A percentile compares a stretch with the other conserved stretches of the same genome.
Evolutionary conservation across 2,797 vertebrate genomes (phyloP).

Genomic region (Ceryle rudis): DNA sequence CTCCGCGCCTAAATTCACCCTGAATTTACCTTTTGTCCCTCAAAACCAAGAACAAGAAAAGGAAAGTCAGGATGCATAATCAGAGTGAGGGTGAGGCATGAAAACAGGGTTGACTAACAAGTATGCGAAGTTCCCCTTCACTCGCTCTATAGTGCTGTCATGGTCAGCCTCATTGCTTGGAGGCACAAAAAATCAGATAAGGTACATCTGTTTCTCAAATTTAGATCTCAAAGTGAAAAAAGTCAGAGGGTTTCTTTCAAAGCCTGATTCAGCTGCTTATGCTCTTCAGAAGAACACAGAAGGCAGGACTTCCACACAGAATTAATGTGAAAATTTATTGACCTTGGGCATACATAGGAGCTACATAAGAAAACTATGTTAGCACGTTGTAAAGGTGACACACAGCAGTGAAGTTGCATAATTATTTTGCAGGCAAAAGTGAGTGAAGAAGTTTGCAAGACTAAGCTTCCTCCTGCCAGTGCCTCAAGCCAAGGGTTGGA

Average conservation of each 20-base stretch:
- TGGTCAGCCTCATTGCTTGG: background rate
- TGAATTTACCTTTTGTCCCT: background rate
- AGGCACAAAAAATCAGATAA: background rate
- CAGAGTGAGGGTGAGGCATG: background rate
- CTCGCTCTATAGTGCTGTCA: background rate
- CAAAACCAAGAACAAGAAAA: background rate
- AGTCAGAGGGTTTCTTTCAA: background rate
- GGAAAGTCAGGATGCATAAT: background rate
- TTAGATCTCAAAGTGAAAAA: background rate
- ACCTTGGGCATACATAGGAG: background rate
- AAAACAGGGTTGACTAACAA: background rate
- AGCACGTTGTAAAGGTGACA: background rate
- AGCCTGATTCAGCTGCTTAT: background rate
- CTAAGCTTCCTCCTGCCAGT: background rate
- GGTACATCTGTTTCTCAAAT: background rate
- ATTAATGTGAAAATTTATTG: background rate
- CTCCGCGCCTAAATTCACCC: background rate
- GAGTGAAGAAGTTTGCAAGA: background rate
- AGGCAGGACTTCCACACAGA: background rate
- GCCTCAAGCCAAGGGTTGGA: background rate
- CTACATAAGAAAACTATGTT: rapidly evolving
- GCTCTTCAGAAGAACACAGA: background rate
- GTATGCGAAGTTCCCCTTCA: background rate
- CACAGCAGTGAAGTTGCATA: background rate
- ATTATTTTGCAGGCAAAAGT: background rate